Base-by-base conservation (phyloP, 2,113 vertebrate species). In the Trinectes maculatus region DNA sequence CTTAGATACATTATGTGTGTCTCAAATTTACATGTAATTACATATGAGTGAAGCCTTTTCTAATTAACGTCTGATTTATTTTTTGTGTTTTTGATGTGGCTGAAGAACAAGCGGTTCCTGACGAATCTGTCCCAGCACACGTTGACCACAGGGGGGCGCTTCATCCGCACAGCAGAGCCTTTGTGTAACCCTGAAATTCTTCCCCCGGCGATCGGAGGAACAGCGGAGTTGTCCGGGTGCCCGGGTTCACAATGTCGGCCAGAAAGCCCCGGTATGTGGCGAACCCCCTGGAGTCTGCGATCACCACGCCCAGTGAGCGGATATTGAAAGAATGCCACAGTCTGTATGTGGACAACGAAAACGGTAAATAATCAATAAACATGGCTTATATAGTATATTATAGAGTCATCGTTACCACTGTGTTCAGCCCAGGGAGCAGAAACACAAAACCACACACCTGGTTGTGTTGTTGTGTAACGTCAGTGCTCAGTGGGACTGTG, bases 311-410 rank as follows among this genome's bases (percentile, higher is more conserved):
- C 48, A 91, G 92, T 39, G 93, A 94, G 69, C 81, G 80, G 79
- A 93, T 94, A 40, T 77, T 94, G 22, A 91, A 79, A 82, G 92
- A 93, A 72, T 94, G 92, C 66, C 91, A 94, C 91, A 84, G 33
- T 77, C 52, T 94, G 43, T 94, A 94, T 62, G 79, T 91, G 28
- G 91, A 94, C 90, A 84, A 65, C 74, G 89, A 92, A 13, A 87
- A 93, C 87, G 92, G 92, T 93, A 93, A 92, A 87, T 52, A 60
- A 48, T 15, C 22, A 15, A 3, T 13, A 16, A 34, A n/a, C n/a
- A n/a, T n/a, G n/a, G n/a, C n/a, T n/a, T n/a, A n/a, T n/a, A n/a
- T n/a, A n/a, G n/a, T n/a, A n/a, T n/a, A n/a, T n/a, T n/a, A n/a
- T n/a, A n/a, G n/a, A n/a, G n/a, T n/a, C n/a, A n/a, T n/a, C n/a